phyloP scores from a whole-genome alignment of 2,113 vertebrate genomes.

The Buteo buteo region DNA sequence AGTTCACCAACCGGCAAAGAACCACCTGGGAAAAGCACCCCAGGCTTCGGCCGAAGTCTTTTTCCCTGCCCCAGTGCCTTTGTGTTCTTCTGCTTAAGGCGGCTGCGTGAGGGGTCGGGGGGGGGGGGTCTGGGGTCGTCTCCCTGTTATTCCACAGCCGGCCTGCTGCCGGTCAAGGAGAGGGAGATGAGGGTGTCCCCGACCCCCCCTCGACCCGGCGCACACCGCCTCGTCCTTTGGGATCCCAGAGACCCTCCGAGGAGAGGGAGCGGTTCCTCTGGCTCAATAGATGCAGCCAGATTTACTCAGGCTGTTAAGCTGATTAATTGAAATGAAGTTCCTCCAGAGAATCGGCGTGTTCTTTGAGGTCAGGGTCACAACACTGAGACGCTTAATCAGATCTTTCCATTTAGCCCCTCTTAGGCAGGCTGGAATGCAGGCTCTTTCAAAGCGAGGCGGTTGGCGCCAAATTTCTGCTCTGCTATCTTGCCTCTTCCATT shows the following conservation, averaged over 20 bases:
- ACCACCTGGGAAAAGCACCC: neutral
- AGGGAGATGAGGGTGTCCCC: neutral
- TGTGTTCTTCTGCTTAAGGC: neutral
- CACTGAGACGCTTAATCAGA: conserved; percentile 74
- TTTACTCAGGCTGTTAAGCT: conserved; percentile 54
- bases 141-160: neutral
- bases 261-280: neutral
- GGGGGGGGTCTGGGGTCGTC: neutral
- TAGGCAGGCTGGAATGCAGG: conserved; percentile 63
- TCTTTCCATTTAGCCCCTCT: conserved; percentile 70
- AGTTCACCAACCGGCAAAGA: neutral
- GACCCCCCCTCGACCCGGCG: neutral
- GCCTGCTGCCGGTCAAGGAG: neutral
- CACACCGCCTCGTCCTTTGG: neutral
- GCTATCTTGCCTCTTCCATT: conserved; percentile 25
- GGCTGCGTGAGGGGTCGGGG: neutral
- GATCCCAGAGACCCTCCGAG: neutral
- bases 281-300: conserved; percentile 1
- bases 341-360: conserved; percentile 67
- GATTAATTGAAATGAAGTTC: conserved; percentile 71
- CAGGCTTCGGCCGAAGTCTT: neutral
- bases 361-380: conserved; percentile 74
- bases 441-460: conserved; percentile 11
- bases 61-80: neutral
- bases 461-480: conserved; percentile 59